These are phyloP conservation scores for Sardinella longiceps DNA, from an alignment of 2,797 vertebrate species.

Conservation along the genomic window DNA sequence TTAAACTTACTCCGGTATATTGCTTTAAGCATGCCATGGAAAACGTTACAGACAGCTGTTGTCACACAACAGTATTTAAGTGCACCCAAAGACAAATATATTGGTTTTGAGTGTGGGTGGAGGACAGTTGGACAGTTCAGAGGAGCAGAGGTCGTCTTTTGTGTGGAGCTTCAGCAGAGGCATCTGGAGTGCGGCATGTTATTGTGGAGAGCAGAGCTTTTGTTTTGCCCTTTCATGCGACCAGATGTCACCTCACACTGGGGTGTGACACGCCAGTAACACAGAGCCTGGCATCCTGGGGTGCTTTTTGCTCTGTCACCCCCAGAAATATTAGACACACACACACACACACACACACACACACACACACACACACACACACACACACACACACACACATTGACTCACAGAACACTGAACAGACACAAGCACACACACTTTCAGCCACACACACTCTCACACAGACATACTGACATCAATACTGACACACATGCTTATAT, in stretches of 20 bases:
- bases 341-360: not conserved
- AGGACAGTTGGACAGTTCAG: not conserved
- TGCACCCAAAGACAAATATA: not conserved
- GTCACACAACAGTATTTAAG: not conserved
- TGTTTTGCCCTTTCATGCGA: constrained; percentile 31
- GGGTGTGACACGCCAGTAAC: not conserved
- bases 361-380: not conserved
- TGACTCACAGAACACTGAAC: not conserved
- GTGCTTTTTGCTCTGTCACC: constrained; percentile 10
- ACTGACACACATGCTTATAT: not conserved
- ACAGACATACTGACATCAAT: not conserved
- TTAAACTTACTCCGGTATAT: no score
- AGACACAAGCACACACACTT: not conserved
- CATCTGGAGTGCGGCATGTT: not conserved
- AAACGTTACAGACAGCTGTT: not conserved
- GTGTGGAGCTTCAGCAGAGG: not conserved
- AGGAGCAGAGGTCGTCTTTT: not conserved
- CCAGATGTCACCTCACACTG: constrained; percentile 39
- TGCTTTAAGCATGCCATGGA: no score
- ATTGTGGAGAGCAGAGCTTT: constrained; percentile 22
- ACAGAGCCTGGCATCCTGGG: not conserved
- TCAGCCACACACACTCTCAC: not conserved
- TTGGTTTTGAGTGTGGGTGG: not conserved
- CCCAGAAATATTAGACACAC: not conserved
- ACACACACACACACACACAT: not conserved